Evolutionary conservation across 2,797 vertebrate species (phyloP), one percentile per base, ranked within the genome.

Genomic region (Poliocrania exsul): DNA sequence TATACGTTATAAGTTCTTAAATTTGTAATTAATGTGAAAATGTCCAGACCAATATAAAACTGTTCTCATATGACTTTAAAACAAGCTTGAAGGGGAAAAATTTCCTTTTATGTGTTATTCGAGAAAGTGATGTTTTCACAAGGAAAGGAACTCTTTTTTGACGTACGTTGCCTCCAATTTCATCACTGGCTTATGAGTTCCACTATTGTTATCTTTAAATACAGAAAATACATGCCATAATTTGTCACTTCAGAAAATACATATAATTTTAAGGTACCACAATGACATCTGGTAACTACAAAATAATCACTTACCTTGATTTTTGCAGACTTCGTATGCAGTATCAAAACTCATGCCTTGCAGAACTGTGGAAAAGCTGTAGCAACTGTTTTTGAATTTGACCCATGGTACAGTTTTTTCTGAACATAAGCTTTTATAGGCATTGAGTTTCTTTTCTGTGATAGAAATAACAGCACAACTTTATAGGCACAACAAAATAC

Each of bases 361-460:
- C 51, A 98, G 91, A 90, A 99, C 97, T 14, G 98, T 98, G 86
- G 99, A 98, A 97, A 99, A 99, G 96, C 97, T 98, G 97, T 99
- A 99, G 97, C 99, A 99, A 96, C 98, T 98, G 70, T 82, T 97
- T 91, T 96, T 98, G 97, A 99, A 99, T 97, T 98, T 99, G 97
- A 99, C 96, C 99, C 99, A 99, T 74, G 96, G 96, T 80, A 98
- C 70, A 26, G 38, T 96, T 25, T 98, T 98, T 88, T 98, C 97
- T 46, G 98, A 98, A 93, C 99, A 99, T 25, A 97, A 92, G 46
- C 97, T 91, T 88, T 98, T 98, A 42, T 97, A 90, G 25, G 97
- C 86, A 87, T 82, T 94, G 11, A 96, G 95, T 92, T 98, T 98
- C 81, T 96, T 98, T 90, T 98, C 99, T 99, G 97, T 56, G 74